These are phyloP conservation scores for Oostethus manadensis DNA, from an alignment of 2,113 vertebrate species.

Conservation along the genomic window DNA sequence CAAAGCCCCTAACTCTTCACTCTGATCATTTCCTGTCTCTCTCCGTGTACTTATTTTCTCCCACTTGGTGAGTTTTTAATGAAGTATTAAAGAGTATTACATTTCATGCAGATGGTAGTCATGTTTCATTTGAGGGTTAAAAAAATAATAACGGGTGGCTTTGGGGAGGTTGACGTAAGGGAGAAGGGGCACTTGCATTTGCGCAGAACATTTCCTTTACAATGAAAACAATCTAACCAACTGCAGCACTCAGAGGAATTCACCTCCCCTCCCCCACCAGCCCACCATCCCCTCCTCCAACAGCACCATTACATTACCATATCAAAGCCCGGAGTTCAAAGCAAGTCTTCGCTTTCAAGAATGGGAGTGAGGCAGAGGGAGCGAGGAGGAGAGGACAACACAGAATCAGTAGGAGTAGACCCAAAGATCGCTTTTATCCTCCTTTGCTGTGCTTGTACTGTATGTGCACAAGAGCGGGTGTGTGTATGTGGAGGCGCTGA, in stretches of 20 bases:
- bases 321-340: constrained; percentile 80
- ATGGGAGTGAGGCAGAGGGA: constrained; percentile 61
- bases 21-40: constrained; percentile 52
- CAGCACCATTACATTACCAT: constrained; percentile 78
- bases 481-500: constrained; percentile 17
- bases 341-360: constrained; percentile 79
- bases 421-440: constrained; percentile 72
- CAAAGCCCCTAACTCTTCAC: constrained; percentile 54
- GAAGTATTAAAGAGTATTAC: constrained; percentile 45
- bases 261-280: constrained; percentile 70
- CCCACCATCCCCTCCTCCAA: constrained; percentile 52
- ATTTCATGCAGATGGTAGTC: constrained; percentile 54
- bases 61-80: constrained; percentile 49
- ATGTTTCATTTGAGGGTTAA: constrained; percentile 52
- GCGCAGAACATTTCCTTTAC: constrained; percentile 78
- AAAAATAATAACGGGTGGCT: constrained; percentile 14
- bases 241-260: constrained; percentile 79
- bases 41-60: constrained; percentile 36
- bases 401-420: constrained; percentile 68
- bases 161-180: constrained; percentile 4
- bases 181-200: constrained; percentile 60
- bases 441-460: constrained; percentile 53
- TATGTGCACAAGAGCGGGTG: constrained; percentile 33
- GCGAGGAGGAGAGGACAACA: constrained; percentile 67
- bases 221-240: constrained; percentile 80